Base-by-base conservation (phyloP, 2,888 invertebrate genomes). In the Lacanobia wlatinum region DNA sequence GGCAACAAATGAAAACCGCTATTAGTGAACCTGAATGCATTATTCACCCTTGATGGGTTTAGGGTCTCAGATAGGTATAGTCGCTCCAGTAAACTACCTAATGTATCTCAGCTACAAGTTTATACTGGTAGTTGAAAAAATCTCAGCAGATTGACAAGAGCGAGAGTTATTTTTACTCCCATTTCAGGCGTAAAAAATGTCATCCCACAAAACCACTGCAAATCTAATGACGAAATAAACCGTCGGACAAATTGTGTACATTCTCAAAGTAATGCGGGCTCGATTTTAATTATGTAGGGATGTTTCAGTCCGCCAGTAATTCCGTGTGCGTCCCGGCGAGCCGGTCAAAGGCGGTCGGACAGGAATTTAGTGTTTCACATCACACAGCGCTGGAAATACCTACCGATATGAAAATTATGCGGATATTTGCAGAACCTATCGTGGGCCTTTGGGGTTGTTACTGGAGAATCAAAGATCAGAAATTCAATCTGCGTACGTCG, bases 281-380 rank as follows among this genome's bases (percentile, higher is more conserved):
- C 68, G 61, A 73, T 84, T 82, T 82, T 73, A 73, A 82, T 78
- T 61, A 82, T 73, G 67, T 71, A 23, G 52, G 64, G 64, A 72
- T 59, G 72, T 68, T 53, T 18, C 28, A 53, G 55, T 16, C 18
- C 38, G 56, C 12, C 7, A 52, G 65, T 78, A 78, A 75, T 83
- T 70, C 61, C 4, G 52, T 38, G 56, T 50, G n/a, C 23, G 58
- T 56, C 52, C 58, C 38, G 34, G 48, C 21, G 52, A 58, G 34
- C 34, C 48, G 75, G 75, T 75, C 79, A 84, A 78, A 83, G 68
- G 68, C 50, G 59, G 62, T 43, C 6, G 63, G 10, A 18, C 62
- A 60, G 75, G 83, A 84, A 82, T 83, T 68, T 72, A 68, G 74
- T 73, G 79, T 66, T 70, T 40, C 60, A 48, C 53, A 65, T 58